These are phyloP conservation scores for Tautogolabrus adspersus DNA, from an alignment of 2,113 vertebrate genomes.

Conservation along the genomic window DNA sequence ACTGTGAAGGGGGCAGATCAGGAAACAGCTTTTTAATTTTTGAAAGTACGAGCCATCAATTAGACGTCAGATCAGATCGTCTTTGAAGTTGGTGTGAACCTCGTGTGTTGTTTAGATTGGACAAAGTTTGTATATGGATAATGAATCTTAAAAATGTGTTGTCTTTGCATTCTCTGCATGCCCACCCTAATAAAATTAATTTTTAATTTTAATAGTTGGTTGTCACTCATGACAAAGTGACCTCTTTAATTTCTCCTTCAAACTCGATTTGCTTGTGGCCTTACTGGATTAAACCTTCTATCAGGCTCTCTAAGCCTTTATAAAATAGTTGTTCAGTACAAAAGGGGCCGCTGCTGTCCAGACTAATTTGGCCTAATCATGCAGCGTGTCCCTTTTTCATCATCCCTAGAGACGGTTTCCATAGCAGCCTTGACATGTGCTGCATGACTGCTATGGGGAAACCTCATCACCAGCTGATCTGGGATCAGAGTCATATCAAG, in stretches of 20 bases:
- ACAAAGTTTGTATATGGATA: neutral
- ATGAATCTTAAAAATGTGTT: neutral
- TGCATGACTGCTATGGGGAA: slow-evolving; percentile 33
- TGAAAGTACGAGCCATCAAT: neutral
- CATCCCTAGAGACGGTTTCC: slow-evolving; percentile 73
- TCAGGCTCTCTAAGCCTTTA: slow-evolving; percentile 55
- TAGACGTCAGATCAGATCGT: neutral
- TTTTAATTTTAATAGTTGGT: slow-evolving; percentile 43
- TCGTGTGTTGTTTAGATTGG: neutral
- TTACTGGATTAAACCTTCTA: slow-evolving; percentile 58
- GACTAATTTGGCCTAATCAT: slow-evolving; percentile 55
- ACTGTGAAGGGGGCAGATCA: too few relatives aligned
- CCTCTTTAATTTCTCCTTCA: slow-evolving; percentile 57
- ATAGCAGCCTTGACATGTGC: slow-evolving; percentile 65
- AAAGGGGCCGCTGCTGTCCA: slow-evolving; percentile 59
- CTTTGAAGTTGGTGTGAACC: neutral
- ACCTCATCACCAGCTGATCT: slow-evolving; percentile 61
- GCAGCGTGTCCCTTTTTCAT: slow-evolving; percentile 46
- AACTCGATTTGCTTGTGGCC: slow-evolving; percentile 45
- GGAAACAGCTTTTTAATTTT: too few relatives aligned
- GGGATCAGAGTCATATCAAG: slow-evolving; percentile 66
- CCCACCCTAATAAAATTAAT: slow-evolving; percentile 11
- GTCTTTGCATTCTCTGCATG: neutral
- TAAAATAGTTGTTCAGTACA: slow-evolving; percentile 47
- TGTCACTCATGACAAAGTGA: slow-evolving; percentile 42